Base-by-base conservation (phyloP, 1,140 invertebrate genomes). In the Microplitis demolitor region DNA sequence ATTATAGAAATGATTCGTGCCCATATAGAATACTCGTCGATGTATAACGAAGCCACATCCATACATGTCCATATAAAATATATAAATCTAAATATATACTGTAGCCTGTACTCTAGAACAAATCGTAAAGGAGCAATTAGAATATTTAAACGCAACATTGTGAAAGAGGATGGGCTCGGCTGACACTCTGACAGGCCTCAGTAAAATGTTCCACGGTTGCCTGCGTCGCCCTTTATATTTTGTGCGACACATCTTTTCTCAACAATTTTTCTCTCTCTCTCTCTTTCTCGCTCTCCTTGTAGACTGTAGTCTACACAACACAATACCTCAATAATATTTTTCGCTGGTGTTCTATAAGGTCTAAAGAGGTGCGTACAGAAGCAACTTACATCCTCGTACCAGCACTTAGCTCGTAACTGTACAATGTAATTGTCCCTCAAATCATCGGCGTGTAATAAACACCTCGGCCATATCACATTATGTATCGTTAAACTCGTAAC, bases 101-200 rank as follows among this genome's bases (percentile, higher is more conserved):
- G 2, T 24, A 24, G 1, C 1, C 24, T 24, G 24, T 62, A 24
- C 60, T 34, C 39, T 11, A 45, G 39, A 45, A 45, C 6, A 45
- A 45, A 45, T 45, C 39, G 66, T 67, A 13, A 50, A 66, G 58
- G 53, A 71, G 69, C 79, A 83, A 84, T 84, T 84, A 83, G 77
- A 80, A 84, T 84, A 84, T 84, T 84, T 78, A 80, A 83, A 80
- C 76, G 80, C 6, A 45, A 45, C 39, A 45, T 80, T 81, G 77
- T 79, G 78, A 82, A 82, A 83, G 82, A 85, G 82, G 83, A 85
- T 85, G 83, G 83, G 83, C 83, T 85, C 84, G 83, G 83, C 82
- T 79, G 83, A 82, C 79, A 83, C 83, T 80, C 78, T 79, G 81
- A 84, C 80, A 82, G 79, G 69, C 78, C 79, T 77, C 76, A 81